Base-by-base conservation (phyloP, 2,797 vertebrate genomes). In the Gobio occitaniae region DNA sequence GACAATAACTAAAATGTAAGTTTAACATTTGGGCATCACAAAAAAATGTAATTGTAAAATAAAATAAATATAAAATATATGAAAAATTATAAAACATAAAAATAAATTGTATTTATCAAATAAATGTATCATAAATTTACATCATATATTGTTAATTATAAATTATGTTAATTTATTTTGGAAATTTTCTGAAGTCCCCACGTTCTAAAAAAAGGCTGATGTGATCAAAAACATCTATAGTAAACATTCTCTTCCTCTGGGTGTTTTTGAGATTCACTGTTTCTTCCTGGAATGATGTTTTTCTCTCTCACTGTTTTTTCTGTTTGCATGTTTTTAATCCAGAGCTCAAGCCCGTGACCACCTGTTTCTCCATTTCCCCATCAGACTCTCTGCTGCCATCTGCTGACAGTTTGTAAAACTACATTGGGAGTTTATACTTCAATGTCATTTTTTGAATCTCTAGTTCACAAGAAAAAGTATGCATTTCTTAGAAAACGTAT, bases 351-450 rank as follows among this genome's bases (percentile, higher is more conserved):
- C 86, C 86, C 85, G 78, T 86, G 87, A 85, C 91, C 93, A 93
- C 91, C 91, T 92, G 93, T 91, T 92, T 89, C 86, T 77, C 56
- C 9, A 79, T 90, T 90, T 89, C 38, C 66, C n/a, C 38, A 78
- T 61, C 16, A 66, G 80, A 88, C 87, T 90, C 87, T 90, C 84
- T 91, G 80, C 90, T 92, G 87, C 87, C 29, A 38, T 83, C 92
- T 91, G 88, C 84, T 93, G 93, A 88, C 70, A 83, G 72, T 65
- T 69, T 38, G 19, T 21, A 71, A 44, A 83, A 71, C 81, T 36
- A 21, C 16, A 52, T 6, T 25, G 29, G 6, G 17, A 4, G 29
- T 17, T 38, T n/a, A 29, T 63, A 15, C 2, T 63, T 63, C 1
- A 63, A 29, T 63, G 61, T 15, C 61, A 15, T 32, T 65, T 32